Base-by-base conservation (phyloP, 2,113 vertebrate species). In the Halichoeres trimaculatus region DNA sequence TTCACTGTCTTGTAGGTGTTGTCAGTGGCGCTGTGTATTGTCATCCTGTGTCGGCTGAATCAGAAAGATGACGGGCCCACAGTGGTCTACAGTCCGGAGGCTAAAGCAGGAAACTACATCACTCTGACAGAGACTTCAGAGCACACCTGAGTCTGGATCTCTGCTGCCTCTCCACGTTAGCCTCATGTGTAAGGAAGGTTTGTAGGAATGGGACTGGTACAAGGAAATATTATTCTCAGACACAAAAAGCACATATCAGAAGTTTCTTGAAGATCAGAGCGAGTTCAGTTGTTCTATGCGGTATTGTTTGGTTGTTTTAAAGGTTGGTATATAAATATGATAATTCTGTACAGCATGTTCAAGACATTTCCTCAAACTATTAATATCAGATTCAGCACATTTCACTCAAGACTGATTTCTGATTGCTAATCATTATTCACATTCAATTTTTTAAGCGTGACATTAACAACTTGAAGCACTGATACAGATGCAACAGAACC, bases 31-130 rank as follows among this genome's bases (percentile, higher is more conserved):
- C 26, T 91, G 78, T 59, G 64, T 10, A 34, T 87, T 1, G 0
- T 24, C 34, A 75, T 88, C 41, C 17, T 90, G 58, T 87, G 74
- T 41, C 86, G 19, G 55, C 30, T 91, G 45, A 62, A 24, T 35
- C 40, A 12, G 13, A 90, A 81, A 20, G 48, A 75, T 1, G 71
- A 87, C 2, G 58, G 26, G 13, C 68, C 76, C 0, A 5, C 56
- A 3, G 86, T 90, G 54, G 71, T 63, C 47, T 90, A 86, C 81
- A 91, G 72, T 34, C 8, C 63, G 13, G 60, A 89, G 26, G 85
- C 86, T 1, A 90, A 88, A 69, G 77, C 76, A 5, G 83, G 83
- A 13, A 86, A 88, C 70, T 87, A 88, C 53, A 20, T 43, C 12
- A 16, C 16, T 11, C 70, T 86, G 1, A 0, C 30, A 74, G 79